These are phyloP conservation scores for Mycteria americana DNA, from an alignment of 2,797 vertebrate species.

Conservation along the genomic window DNA sequence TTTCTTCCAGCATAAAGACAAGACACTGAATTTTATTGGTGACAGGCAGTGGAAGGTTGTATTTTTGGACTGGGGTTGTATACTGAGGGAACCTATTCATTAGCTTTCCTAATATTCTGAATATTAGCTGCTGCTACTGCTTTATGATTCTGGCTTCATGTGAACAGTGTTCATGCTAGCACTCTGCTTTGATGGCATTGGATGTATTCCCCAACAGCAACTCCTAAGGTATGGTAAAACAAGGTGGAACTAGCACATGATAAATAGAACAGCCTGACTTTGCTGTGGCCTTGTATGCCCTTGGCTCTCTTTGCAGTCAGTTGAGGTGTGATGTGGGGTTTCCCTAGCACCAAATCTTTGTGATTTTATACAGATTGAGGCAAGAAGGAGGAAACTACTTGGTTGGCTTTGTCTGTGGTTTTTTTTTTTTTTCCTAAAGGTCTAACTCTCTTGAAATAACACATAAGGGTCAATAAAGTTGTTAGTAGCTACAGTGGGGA, in stretches of 20 bases:
- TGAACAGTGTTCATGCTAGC: not conserved
- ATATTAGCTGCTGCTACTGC: not conserved
- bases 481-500: not conserved
- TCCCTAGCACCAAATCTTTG: not conserved
- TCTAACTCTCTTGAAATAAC: conserved; percentile 17
- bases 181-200: conserved; percentile 4
- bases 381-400: not conserved
- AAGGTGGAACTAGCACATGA: not conserved
- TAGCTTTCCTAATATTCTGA: conserved; percentile 7
- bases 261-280: not conserved
- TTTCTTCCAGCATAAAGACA: not conserved
- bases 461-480: not conserved
- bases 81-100: conserved; percentile 12
- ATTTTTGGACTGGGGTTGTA: not conserved
- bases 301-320: not conserved
- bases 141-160: not conserved
- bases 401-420: not conserved
- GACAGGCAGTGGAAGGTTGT: not conserved
- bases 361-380: conserved; percentile 21
- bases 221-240: not conserved
- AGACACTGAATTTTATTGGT: not conserved
- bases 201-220: not conserved
- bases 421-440: not conserved
- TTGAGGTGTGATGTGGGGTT: conserved; percentile 26
- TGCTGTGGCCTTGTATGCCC: conserved; percentile 30